Conservation (phyloP, 1,140 invertebrate genomes). For the Drosophila ohnishii region DNA sequence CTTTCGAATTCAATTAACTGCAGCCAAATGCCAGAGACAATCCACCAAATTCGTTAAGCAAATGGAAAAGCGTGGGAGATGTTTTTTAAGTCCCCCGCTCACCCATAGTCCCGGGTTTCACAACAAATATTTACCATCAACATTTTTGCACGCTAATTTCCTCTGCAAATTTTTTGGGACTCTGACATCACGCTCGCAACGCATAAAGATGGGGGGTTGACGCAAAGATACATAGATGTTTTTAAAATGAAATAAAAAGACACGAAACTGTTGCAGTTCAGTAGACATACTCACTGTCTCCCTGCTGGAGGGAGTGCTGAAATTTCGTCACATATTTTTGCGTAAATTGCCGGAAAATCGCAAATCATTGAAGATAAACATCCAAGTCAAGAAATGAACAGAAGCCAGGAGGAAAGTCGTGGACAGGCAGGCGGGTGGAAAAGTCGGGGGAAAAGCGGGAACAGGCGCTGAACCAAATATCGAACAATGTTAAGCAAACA, state of each 20-base stretch:
- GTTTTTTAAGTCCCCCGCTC: background rate
- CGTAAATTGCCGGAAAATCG: slow-evolving; percentile 81
- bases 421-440: slow-evolving; percentile 17
- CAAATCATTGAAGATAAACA: slow-evolving; percentile 81
- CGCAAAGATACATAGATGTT: slow-evolving; percentile 56
- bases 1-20: slow-evolving; percentile 82
- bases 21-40: slow-evolving; percentile 74
- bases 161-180: slow-evolving; percentile 67
- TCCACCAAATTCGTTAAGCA: slow-evolving; percentile 75
- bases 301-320: slow-evolving; percentile 20
- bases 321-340: slow-evolving; percentile 82
- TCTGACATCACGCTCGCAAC: slow-evolving; percentile 76
- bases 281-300: slow-evolving; percentile 32
- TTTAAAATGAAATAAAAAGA: slow-evolving; percentile 61
- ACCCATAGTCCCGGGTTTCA: slow-evolving; percentile 1
- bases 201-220: slow-evolving; percentile 51
- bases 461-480: slow-evolving; percentile 69
- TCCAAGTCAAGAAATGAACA: slow-evolving; percentile 79
- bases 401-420: slow-evolving; percentile 42
- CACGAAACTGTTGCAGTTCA: slow-evolving; percentile 72
- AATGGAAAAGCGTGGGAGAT: slow-evolving; percentile 74
- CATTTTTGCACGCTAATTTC: slow-evolving; percentile 80
- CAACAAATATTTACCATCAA: slow-evolving; percentile 78
- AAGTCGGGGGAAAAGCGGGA: background rate
- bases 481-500: slow-evolving; percentile 80